Base-by-base conservation (phyloP, 2,888 invertebrate species). In the Drosophila histrio region DNA sequence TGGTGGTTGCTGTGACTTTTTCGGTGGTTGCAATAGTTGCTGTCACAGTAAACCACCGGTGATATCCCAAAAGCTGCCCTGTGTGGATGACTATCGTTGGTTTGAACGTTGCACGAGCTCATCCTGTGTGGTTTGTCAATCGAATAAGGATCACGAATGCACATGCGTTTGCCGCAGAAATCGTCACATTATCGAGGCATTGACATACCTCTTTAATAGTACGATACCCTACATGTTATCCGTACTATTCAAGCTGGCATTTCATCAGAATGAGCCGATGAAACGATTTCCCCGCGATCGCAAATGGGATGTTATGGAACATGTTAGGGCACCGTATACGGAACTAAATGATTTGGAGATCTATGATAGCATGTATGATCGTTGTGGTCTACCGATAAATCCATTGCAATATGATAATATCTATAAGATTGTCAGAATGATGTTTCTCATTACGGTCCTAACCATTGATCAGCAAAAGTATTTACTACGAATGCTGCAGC, bases 351-450 rank as follows among this genome's bases (percentile, higher is more conserved):
- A 84, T 32, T 26, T 86, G 21, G 68, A 66, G 44, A 86, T 84
- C 52, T 88, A 84, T 15, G 84, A 88, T 41, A 72, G 84, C 62
- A 77, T 84, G 63, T 84, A 77, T 30, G 88, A 84, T 34, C 88
- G 75, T 0, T 86, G 87, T 11, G 83, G 84, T 0, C 9, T 38
- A 13, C 68, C 68, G 0, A 88, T 79, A 3, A 34, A 84, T 65
- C 88, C 87, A 0, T 17, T 86, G 0, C 54, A 83, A 2, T 3
- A 2, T 1, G 46, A 44, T 3, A 84, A 86, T 19, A 65, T 30
- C 3, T 26, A 34, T 1, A 84, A 79, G 22, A 36, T 84, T 8
- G 11, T 84, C 1, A 71, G 84, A 1, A 7, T 84, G 62, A 65
- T 84, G 41, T 88, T 84, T 8, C 49, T 75, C 0, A 21, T 3